Conservation (phyloP, 2,888 invertebrate genomes). For the Tridacna crocea region DNA sequence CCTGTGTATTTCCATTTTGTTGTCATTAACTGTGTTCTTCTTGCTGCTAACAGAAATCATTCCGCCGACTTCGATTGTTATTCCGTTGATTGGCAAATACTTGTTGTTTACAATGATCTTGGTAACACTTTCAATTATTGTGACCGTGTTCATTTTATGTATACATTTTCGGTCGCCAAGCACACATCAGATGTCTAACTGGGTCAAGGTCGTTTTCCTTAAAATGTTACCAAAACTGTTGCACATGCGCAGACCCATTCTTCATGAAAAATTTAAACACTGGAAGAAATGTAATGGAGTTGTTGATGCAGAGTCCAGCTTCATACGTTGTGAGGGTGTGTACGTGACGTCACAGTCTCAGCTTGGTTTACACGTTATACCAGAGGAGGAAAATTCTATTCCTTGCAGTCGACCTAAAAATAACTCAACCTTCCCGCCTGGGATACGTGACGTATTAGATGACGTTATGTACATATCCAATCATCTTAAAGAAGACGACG, state of each 20-base stretch:
- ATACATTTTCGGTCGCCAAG: constrained; percentile 95
- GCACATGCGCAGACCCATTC: constrained; percentile 93
- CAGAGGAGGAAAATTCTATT: constrained; percentile 16
- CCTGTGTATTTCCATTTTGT: constrained; percentile 98
- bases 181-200: constrained; percentile 98
- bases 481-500: constrained; percentile 76
- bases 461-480: constrained; percentile 78
- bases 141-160: constrained; percentile 89
- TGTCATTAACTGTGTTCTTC: constrained; percentile 99
- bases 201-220: constrained; percentile 97
- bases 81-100: constrained; percentile 90
- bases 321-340: constrained; percentile 22
- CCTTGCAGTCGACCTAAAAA: constrained; percentile 13
- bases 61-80: constrained; percentile 96
- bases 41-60: constrained; percentile 97
- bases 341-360: constrained; percentile 31
- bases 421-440: constrained; percentile 83
- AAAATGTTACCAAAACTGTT: constrained; percentile 96
- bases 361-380: constrained; percentile 27
- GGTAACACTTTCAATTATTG: constrained; percentile 84
- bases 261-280: constrained; percentile 22
- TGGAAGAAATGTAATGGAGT: constrained; percentile 47
- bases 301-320: constrained; percentile 11
- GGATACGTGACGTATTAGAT: constrained; percentile 91
- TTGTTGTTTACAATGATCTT: constrained; percentile 84